phyloP scores from a whole-genome alignment of 2,797 vertebrate genomes.

The Macrochelys suwanniensis region DNA sequence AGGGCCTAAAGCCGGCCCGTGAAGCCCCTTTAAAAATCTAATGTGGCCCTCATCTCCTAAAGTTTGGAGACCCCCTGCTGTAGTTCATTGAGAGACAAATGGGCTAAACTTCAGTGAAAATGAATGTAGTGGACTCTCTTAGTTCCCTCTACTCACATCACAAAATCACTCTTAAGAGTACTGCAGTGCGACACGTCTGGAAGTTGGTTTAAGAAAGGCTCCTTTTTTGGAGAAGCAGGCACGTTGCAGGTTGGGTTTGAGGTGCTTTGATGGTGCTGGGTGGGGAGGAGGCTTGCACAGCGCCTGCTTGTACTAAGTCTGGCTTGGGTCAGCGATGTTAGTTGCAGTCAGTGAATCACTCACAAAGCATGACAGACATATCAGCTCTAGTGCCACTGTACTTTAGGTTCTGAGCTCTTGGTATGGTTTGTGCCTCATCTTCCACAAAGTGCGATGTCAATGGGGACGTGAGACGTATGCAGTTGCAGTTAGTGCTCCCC shows the following conservation, averaged over 20 bases:
- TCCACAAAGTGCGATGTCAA: neutral
- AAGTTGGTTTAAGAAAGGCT: neutral
- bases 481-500: neutral
- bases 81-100: neutral
- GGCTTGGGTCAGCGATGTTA: neutral
- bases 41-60: too few species aligned
- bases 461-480: neutral
- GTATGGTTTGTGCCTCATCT: neutral
- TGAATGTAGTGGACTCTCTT: neutral
- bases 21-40: too few species aligned
- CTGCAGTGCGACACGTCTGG: neutral
- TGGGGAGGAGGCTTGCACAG: neutral
- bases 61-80: too few species aligned
- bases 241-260: neutral
- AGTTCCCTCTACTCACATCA: neutral
- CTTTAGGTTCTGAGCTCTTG: neutral
- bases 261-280: neutral
- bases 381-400: neutral
- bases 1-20: too few species aligned
- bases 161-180: fast-evolving
- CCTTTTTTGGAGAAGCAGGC: neutral
- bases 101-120: neutral
- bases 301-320: neutral
- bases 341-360: fast-evolving
- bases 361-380: neutral